phyloP scores from a whole-genome alignment of 2,113 vertebrate genomes.

The Dromiciops gliroides region DNA sequence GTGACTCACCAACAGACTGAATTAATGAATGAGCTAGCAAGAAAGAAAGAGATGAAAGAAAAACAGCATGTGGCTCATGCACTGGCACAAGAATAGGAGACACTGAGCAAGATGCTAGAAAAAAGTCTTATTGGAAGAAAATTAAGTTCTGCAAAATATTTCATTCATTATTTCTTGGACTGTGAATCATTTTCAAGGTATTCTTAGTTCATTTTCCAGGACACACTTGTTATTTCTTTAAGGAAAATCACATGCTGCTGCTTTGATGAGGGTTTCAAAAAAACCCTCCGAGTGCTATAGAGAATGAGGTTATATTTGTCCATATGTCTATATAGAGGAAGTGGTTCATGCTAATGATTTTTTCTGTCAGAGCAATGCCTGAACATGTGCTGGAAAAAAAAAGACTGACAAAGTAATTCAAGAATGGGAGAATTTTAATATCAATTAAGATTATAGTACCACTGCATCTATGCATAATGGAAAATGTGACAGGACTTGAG shows the following conservation, averaged over 20 bases:
- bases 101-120: constrained; percentile 5
- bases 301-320: neutral
- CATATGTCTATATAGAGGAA: neutral
- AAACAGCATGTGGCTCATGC: constrained; percentile 3
- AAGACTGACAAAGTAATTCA: constrained; percentile 49
- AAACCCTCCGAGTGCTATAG: neutral
- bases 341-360: neutral
- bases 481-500: neutral
- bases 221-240: accelerated
- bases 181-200: neutral
- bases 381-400: neutral
- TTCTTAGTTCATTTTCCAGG: accelerated
- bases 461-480: neutral
- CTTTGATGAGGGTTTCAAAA: neutral
- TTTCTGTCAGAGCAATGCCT: neutral
- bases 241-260: neutral
- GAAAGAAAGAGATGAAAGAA: neutral
- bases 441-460: neutral
- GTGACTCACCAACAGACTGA: neutral
- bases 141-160: neutral
- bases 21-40: constrained; percentile 12
- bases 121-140: constrained; percentile 4
- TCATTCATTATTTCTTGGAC: neutral
- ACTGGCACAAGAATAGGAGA: neutral
- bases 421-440: constrained; percentile 12